A percentile compares a stretch with the other conserved stretches of the same genome.
Evolutionary conservation across 2,888 invertebrate genomes (phyloP).

Genomic region (Crossocerus cetratus): DNA sequence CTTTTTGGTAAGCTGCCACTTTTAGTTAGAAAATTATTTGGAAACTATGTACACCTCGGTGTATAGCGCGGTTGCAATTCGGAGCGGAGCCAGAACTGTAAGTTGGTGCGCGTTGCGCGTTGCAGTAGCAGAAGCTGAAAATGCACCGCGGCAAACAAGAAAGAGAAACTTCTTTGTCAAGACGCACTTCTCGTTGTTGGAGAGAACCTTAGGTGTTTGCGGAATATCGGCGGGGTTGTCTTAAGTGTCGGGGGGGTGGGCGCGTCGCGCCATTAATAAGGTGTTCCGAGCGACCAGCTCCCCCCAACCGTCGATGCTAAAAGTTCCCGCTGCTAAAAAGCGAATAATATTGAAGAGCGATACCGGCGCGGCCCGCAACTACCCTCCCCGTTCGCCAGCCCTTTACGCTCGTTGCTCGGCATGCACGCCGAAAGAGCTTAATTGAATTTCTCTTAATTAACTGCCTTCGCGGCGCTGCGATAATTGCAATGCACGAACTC

Average conservation of each 20-base stretch:
- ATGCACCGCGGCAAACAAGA: too few species aligned
- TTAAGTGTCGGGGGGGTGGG: background rate
- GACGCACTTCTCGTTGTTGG: too few species aligned
- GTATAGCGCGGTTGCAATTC: slow-evolving; percentile 18
- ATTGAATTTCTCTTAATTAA: slow-evolving; percentile 67
- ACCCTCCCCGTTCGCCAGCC: slow-evolving; percentile 9
- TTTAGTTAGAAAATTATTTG: too few species aligned
- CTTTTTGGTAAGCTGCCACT: too few species aligned
- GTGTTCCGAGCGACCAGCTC: too few species aligned
- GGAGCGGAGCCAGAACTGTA: background rate
- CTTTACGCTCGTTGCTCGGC: slow-evolving; percentile 23
- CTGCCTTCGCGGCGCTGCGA: slow-evolving; percentile 58
- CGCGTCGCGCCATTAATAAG: background rate
- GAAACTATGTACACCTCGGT: background rate
- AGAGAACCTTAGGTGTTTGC: too few species aligned
- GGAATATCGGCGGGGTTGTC: too few species aligned
- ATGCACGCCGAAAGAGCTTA: slow-evolving; percentile 58
- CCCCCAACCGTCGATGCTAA: too few species aligned
- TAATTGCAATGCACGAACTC: slow-evolving; percentile 65
- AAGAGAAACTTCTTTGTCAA: too few species aligned
- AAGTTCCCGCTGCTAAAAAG: slow-evolving; percentile 7
- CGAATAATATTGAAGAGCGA: slow-evolving; percentile 23
- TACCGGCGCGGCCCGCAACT: slow-evolving; percentile 29
- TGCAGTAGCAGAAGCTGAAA: too few species aligned
- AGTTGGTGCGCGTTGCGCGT: too few species aligned